Evolutionary conservation across 2,797 vertebrate genomes (phyloP).

Genomic region (Lacerta bilineata): DNA sequence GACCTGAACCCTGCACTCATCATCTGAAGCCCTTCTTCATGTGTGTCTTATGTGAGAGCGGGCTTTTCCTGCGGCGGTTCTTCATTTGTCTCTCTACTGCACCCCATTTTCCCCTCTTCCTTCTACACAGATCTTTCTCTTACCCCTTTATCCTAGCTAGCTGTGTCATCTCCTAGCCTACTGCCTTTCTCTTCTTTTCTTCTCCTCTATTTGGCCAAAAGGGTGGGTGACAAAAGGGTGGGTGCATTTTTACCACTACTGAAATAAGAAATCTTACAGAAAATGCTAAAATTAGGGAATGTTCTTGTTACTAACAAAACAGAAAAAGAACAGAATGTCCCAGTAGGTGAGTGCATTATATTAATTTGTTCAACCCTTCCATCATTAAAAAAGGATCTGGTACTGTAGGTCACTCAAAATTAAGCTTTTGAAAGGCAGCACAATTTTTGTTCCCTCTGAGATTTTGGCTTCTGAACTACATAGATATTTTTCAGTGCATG

Average conservation of each 20-base stretch:
- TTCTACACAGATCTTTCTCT: background rate
- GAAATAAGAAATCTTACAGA: background rate
- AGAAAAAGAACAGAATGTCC: background rate
- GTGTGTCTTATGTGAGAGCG: too few species aligned
- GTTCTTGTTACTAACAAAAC: background rate
- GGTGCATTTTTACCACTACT: background rate
- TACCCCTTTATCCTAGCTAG: background rate
- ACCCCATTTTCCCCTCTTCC: background rate
- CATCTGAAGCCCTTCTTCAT: too few species aligned
- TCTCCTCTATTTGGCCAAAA: too few species aligned
- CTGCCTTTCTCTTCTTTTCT: background rate
- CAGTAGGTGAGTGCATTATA: background rate
- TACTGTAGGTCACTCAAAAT: background rate
- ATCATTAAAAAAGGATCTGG: background rate
- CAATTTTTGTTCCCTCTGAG: background rate
- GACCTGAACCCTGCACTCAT: too few species aligned
- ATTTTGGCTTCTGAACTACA: constrained; percentile 11
- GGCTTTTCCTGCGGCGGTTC: too few species aligned
- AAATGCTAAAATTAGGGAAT: constrained; percentile 3
- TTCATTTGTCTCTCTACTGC: background rate
- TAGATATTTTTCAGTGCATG: background rate
- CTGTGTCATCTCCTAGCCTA: background rate
- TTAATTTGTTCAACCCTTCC: constrained; percentile 19
- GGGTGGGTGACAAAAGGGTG: background rate
- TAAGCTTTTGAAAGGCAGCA: background rate